Evolutionary conservation across 2,888 invertebrate species (phyloP).

Genomic region (Lamellibrachia columna): DNA sequence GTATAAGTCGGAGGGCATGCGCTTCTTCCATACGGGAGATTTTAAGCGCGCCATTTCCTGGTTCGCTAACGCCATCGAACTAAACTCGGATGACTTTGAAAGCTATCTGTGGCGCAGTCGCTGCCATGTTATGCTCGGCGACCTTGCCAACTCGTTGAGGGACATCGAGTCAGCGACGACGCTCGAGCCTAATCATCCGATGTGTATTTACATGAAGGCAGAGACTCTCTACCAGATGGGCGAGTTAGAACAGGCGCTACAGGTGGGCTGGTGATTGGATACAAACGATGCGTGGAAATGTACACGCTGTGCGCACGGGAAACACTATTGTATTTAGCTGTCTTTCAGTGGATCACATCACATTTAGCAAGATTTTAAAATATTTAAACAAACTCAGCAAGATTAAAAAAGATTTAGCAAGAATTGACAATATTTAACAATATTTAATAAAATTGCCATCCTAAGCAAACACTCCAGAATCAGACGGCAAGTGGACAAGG

Average conservation of each 20-base stretch:
- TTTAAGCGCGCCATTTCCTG: neutral
- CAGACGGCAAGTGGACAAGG: too few species aligned
- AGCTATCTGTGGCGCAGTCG: conserved; percentile 4
- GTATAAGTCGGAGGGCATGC: neutral
- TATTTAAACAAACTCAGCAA: too few species aligned
- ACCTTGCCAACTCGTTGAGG: neutral
- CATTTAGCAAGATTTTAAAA: too few species aligned
- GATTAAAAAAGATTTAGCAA: too few species aligned
- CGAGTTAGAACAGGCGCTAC: neutral
- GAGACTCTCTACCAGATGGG: neutral
- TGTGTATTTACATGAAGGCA: neutral
- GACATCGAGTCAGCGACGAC: neutral
- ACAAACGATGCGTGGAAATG: too few species aligned
- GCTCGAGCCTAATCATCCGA: neutral
- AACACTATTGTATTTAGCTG: too few species aligned
- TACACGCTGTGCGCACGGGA: too few species aligned
- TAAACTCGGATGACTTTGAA: neutral
- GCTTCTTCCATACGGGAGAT: neutral
- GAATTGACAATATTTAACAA: too few species aligned
- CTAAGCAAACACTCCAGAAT: too few species aligned
- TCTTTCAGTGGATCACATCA: too few species aligned
- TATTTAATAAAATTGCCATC: too few species aligned
- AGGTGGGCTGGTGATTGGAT: neutral
- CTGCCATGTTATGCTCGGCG: neutral
- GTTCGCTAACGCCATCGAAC: neutral